phyloP scores from a whole-genome alignment of 2,797 vertebrate species.

The Pogonophryne albipinna region DNA sequence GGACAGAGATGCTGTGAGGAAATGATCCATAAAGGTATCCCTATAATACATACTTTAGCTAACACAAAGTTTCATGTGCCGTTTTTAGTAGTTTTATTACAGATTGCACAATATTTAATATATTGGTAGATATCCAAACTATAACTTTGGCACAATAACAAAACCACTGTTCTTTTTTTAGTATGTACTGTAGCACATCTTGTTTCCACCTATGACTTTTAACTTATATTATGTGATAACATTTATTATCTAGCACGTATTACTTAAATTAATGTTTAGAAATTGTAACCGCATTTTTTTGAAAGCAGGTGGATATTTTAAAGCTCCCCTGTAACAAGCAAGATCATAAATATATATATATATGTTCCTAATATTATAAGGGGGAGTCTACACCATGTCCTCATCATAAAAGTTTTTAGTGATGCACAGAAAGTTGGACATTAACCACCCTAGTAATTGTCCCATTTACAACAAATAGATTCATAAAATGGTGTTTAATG shows the following conservation, averaged over 20 bases:
- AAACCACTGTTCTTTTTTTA: constrained; percentile 12
- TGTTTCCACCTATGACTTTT: constrained; percentile 5
- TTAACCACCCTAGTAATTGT: not conserved
- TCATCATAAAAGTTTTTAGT: not conserved
- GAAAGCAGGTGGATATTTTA: constrained; percentile 29
- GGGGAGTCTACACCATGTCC: not conserved
- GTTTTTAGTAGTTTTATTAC: constrained; percentile 2
- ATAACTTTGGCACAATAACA: constrained; percentile 15
- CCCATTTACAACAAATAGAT: not conserved
- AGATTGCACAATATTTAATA: constrained; percentile 3
- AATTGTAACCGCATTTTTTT: constrained; percentile 1
- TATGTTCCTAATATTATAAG: not conserved
- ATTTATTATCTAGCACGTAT: constrained; percentile 17
- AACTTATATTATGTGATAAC: not conserved
- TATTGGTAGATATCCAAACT: constrained; percentile 18
- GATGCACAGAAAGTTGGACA: not conserved
- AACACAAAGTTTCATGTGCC: constrained; percentile 5
- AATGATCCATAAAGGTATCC: constrained; percentile 39
- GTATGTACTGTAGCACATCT: not conserved
- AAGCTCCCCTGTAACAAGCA: not conserved
- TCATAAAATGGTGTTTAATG: not conserved
- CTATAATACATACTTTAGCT: constrained; percentile 24
- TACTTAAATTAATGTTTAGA: constrained; percentile 27
- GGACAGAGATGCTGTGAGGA: constrained; percentile 51
- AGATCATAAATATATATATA: not conserved